Evolutionary conservation across 1,140 invertebrate genomes (phyloP), one percentile per base, ranked within the genome.

Genomic region (Chlorops oryzae): DNA sequence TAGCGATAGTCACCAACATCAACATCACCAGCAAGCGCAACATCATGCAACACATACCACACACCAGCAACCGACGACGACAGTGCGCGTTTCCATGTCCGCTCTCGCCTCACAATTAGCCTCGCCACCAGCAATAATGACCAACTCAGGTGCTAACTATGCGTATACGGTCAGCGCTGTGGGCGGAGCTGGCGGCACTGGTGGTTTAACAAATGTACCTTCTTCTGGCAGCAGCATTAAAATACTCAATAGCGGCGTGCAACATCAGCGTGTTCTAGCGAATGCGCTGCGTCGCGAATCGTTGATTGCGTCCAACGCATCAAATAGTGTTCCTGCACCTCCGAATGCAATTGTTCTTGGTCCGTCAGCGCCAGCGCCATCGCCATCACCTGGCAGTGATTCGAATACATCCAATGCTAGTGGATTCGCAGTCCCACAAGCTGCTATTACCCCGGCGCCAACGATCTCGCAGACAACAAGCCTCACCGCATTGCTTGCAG

Each of bases 341-440:
- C 63, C 65, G 13, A 69, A 69, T 52, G 61, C 68, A 3, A 64
- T 65, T 47, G 67, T 70, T 6, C 63, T 70, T 15, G 66, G 66
- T 2, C 58, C 68, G 57, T 62, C 69, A 5, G 69, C 64, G 1
- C 69, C 69, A 0, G 59, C 68, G 57, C 63, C 69, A 5, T 65
- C 64, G 1, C 69, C 69, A 0, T 72, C 69, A n/a, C 69, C 69
- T 1, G 68, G 69, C 15, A 71, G 69, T 40, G 69, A 72, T 42
- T 72, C 69, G 13, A 72, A 72, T 54, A 63, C 65, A 2, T 72
- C 69, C 1, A 71, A 68, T 59, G 65, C 67, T 5, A 70, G 64
- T 44, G 66, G 68, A 15, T 70, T 70, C 51, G 64, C 67, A 1
- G 59, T 70, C 42, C 67, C 67, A 6, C 63, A 65, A 27, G 50